Percentiles rank a stretch among this genome's conserved stretches.
These are phyloP conservation scores for Palythoa grandiflora DNA, from an alignment of 92 coral and sea anemone genomes.

Conservation along the genomic window DNA sequence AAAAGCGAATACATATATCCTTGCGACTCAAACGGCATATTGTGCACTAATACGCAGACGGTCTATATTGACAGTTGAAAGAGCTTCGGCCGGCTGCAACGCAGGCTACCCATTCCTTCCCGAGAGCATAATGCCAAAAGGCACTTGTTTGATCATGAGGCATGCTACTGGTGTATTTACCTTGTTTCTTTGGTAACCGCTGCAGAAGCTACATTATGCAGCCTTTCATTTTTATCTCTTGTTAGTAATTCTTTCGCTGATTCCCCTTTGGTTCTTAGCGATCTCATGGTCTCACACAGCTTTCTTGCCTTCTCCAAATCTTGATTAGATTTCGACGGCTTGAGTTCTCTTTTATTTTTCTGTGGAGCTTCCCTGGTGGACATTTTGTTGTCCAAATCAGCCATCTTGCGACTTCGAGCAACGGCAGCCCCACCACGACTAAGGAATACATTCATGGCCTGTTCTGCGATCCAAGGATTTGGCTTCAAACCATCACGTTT, in stretches of 20 bases:
- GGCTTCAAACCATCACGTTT: slow-evolving; percentile 72
- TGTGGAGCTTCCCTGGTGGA: not conserved
- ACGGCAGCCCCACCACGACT: slow-evolving; percentile 88
- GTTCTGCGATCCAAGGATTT: slow-evolving; percentile 97
- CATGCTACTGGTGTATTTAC: not conserved
- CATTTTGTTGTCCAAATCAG: not conserved
- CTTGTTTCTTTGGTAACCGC: slow-evolving; percentile 18
- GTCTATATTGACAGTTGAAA: too few species aligned
- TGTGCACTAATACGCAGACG: too few species aligned
- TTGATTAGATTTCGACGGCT: slow-evolving; percentile 62
- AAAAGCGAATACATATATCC: too few species aligned
- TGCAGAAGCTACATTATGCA: slow-evolving; percentile 72
- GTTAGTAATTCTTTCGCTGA: slow-evolving; percentile 55
- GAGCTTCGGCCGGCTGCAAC: too few species aligned
- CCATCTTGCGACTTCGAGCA: slow-evolving; percentile 53
- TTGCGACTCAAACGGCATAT: too few species aligned
- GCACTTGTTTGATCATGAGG: not conserved
- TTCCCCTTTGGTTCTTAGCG: slow-evolving; percentile 72
- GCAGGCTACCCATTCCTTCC: too few species aligned
- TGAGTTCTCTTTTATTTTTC: slow-evolving; percentile 7
- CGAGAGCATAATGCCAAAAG: too few species aligned
- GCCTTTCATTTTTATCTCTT: slow-evolving; percentile 58
- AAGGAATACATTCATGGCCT: slow-evolving; percentile 83
- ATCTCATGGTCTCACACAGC: slow-evolving; percentile 78
- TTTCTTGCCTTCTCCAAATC: slow-evolving; percentile 84